phyloP scores from a whole-genome alignment of 2,797 vertebrate species.

The Cossypha heuglini region DNA sequence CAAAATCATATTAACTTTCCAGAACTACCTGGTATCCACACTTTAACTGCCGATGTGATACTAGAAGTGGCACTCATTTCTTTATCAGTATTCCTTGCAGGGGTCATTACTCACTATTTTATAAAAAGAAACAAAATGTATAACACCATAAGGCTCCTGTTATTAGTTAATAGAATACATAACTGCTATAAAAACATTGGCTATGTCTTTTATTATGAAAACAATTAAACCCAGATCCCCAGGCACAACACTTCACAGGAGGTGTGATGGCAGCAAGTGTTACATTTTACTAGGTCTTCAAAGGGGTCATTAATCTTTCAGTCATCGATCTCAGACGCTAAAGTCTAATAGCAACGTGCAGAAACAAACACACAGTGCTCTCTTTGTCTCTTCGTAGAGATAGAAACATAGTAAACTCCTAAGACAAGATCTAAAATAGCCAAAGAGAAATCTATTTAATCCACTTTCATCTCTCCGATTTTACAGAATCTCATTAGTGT shows the following conservation, averaged over 20 bases:
- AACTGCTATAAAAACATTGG: not conserved
- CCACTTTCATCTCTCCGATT: not conserved
- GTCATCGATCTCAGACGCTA: not conserved
- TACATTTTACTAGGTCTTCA: not conserved
- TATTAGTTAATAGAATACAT: not conserved
- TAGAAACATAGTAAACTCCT: not conserved
- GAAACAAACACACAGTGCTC: not conserved
- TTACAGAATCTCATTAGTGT: not conserved
- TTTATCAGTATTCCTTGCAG: not conserved
- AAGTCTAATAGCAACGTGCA: not conserved
- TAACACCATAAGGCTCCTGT: not conserved
- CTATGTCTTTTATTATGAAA: not conserved
- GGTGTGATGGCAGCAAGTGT: not conserved
- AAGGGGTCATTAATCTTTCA: conserved; percentile 32
- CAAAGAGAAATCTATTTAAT: not conserved
- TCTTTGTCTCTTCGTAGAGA: not conserved
- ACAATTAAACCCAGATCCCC: not conserved
- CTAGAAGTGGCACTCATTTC: not conserved
- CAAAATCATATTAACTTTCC: not conserved
- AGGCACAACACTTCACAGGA: not conserved
- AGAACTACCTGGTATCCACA: not conserved
- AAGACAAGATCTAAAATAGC: not conserved
- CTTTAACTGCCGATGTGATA: not conserved
- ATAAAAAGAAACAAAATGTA: not conserved
- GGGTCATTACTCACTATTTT: not conserved